Evolutionary conservation across 1,140 invertebrate genomes (phyloP).

Genomic region (Cecropterus lyciades): DNA sequence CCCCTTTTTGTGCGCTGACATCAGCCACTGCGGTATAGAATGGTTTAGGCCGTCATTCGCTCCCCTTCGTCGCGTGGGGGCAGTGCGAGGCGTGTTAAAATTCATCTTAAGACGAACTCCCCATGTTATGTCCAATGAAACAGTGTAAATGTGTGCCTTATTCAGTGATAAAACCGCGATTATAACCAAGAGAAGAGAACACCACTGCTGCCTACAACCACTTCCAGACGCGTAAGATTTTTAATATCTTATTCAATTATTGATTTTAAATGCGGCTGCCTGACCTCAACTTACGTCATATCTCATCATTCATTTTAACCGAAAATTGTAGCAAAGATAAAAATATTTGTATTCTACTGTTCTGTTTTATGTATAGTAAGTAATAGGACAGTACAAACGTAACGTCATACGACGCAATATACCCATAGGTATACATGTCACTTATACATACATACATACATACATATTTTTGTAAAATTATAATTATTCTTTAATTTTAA

Average conservation of each 20-base stretch:
- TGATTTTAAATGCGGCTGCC: conserved; percentile 31
- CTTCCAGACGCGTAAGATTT: conserved; percentile 1
- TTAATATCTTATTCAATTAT: conserved; percentile 15
- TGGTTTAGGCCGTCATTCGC: conserved; percentile 5
- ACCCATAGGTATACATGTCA: too few relatives aligned
- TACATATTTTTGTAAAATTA: too few relatives aligned
- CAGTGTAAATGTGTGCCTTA: conserved; percentile 23
- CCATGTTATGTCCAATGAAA: conserved; percentile 19
- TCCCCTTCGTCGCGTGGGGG: conserved; percentile 21
- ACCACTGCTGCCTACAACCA: neutral
- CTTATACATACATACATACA: too few relatives aligned
- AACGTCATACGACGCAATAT: too few relatives aligned
- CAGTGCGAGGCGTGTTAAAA: conserved; percentile 6
- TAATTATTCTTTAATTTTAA: too few relatives aligned
- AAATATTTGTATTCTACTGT: too few relatives aligned
- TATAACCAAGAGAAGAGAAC: too few relatives aligned
- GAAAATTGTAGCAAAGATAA: neutral
- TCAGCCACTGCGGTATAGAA: neutral
- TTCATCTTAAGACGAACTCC: conserved; percentile 2
- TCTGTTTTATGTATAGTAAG: too few relatives aligned
- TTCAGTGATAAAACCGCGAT: neutral
- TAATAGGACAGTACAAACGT: too few relatives aligned
- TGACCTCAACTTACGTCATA: conserved; percentile 35
- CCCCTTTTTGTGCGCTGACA: neutral
- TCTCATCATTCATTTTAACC: conserved; percentile 16